These are phyloP conservation scores for Gambusia yucatana DNA, from an alignment of 2,797 vertebrate species.

Conservation along the genomic window DNA sequence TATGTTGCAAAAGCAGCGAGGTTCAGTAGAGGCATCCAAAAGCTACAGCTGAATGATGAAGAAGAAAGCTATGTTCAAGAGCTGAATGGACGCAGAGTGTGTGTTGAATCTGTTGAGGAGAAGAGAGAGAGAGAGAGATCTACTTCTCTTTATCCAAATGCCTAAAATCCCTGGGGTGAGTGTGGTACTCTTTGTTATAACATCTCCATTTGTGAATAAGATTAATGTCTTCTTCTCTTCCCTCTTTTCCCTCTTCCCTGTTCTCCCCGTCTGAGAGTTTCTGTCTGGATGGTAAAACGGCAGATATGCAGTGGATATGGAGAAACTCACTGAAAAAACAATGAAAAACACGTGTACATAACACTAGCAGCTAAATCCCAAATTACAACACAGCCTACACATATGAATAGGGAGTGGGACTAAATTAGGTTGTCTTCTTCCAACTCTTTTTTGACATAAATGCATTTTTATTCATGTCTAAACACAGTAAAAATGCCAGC, in stretches of 20 bases:
- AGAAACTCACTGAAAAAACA: background rate
- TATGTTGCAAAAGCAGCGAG: conserved; percentile 35
- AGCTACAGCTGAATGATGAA: conserved; percentile 13
- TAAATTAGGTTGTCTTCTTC: no score
- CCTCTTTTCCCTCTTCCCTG: background rate
- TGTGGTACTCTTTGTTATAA: conserved; percentile 52
- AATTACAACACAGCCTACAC: no score
- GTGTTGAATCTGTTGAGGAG: background rate
- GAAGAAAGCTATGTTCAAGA: background rate
- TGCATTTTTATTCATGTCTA: no score
- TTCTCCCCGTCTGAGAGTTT: conserved; percentile 30
- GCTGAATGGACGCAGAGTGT: background rate
- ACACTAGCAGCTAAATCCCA: no score
- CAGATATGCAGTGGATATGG: conserved; percentile 32
- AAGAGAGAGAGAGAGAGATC: conserved; percentile 1
- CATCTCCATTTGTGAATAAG: conserved; percentile 65
- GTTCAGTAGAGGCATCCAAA: conserved; percentile 35
- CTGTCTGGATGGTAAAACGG: conserved; percentile 56
- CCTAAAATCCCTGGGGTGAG: conserved; percentile 43
- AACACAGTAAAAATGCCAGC: no score
- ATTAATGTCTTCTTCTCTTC: conserved; percentile 60
- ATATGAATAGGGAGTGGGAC: no score
- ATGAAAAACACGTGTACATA: no score
- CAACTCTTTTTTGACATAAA: no score
- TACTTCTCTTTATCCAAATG: conserved; percentile 48